Base-by-base conservation (phyloP, 92 coral and sea anemone species). In the Bergia puertoricense region DNA sequence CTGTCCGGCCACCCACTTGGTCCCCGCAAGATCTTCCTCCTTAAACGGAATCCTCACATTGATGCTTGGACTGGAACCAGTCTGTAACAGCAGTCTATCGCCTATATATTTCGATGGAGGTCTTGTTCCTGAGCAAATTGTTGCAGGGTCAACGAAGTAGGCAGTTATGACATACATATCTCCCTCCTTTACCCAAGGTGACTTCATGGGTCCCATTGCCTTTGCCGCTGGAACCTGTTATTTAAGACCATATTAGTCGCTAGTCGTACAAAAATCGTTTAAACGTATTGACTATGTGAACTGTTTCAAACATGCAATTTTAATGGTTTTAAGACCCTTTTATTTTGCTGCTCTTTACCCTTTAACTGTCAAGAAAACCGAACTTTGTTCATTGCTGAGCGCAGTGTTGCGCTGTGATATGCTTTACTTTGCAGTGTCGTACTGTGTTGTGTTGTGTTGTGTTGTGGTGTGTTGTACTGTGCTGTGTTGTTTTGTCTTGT, bases 121-220 rank as follows among this genome's bases (percentile, higher is more conserved):
- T 81, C 93, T 91, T 89, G 86, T 41, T n/a, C 95, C 93, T 9
- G 85, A 82, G 85, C 98, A 97, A 74, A 97, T 95, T 86, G 91
- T 83, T 38, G 46, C 54, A 36, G 99, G 98, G 85, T 94, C 88
- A 74, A 90, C 91, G 77, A 97, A 97, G 91, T 97, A 97, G 18
- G 97, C 99, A 14, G 99, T 95, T 77, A 97, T 89, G 56, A 97
- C 99, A 86, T 92, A 93, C 92, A 89, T 82, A 44, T 90, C 79
- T 9, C 96, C 96, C 50, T 97, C 99, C n/a, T 85, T 79, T 22
- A 95, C 82, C 99, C 98, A 97, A 5, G 95, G 94, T 1, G 85
- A 50, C 43, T 82, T 86, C 82, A 85, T 81, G 37, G 45, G 85
- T 8, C 30, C 23, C 69, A 15, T 2, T 62, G 69, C 69, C 30